Conservation (phyloP, 2,888 invertebrate species). For the Andricus quercusramuli region DNA sequence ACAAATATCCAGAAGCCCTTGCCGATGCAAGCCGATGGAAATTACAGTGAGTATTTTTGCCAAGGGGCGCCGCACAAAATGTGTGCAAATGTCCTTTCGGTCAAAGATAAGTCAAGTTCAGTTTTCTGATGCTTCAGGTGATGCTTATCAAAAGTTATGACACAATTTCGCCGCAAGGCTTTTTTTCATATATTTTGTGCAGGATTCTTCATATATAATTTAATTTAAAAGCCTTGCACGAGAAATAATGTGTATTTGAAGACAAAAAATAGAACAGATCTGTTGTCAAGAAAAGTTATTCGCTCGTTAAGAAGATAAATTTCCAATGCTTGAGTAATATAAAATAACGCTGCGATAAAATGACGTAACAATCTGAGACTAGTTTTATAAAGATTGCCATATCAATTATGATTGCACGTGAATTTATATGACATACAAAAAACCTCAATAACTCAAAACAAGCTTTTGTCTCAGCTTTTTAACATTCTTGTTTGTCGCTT, state of each 20-base stretch:
- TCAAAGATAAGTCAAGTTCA: too few relatives aligned
- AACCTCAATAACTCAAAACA: conserved; percentile 1
- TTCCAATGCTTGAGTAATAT: conserved; percentile 16
- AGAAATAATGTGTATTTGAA: neutral
- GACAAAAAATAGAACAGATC: neutral
- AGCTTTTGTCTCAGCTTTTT: conserved; percentile 20
- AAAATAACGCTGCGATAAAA: conserved; percentile 24
- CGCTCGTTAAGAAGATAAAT: conserved; percentile 32
- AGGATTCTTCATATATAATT: neutral
- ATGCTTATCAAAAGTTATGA: too few relatives aligned
- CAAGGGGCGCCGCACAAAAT: neutral
- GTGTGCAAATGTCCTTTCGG: too few relatives aligned
- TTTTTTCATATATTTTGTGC: too few relatives aligned
- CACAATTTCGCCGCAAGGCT: too few relatives aligned
- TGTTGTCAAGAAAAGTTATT: conserved; percentile 36
- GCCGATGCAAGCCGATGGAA: conserved; percentile 74
- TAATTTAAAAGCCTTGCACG: neutral
- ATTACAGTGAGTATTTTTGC: conserved; percentile 68
- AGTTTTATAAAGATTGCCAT: conserved; percentile 34
- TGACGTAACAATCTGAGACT: conserved; percentile 27
- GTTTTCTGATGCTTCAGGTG: too few relatives aligned
- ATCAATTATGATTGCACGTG: conserved; percentile 37
- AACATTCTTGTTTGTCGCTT: conserved; percentile 31
- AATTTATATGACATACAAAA: neutral
- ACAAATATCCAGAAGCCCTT: conserved; percentile 80